A percentile compares a stretch with the other conserved stretches of the same genome.
Evolutionary conservation across 2,888 invertebrate genomes (phyloP).

Genomic region (Rotaria macrura): DNA sequence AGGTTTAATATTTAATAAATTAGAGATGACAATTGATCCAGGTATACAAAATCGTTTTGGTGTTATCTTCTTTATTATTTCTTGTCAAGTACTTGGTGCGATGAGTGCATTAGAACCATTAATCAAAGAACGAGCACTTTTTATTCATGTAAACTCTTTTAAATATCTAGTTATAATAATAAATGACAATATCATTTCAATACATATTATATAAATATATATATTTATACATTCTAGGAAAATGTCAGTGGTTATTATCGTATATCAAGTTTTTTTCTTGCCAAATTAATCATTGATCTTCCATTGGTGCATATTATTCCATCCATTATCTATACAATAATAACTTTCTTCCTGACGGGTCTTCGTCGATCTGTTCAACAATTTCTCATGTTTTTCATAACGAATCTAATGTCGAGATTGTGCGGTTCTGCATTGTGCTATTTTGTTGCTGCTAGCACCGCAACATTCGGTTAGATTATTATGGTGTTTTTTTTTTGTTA

Average conservation of each 20-base stretch:
- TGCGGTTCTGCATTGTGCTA: not conserved
- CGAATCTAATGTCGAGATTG: not conserved
- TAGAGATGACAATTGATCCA: constrained; percentile 39
- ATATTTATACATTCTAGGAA: constrained; percentile 37
- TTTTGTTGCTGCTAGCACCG: not conserved
- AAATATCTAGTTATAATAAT: constrained; percentile 13
- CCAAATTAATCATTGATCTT: constrained; percentile 47
- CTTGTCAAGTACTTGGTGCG: constrained; percentile 49
- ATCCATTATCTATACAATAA: constrained; percentile 40
- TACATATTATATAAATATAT: no score
- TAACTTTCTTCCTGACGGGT: constrained; percentile 47
- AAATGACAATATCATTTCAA: not conserved
- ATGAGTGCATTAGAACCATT: constrained; percentile 48
- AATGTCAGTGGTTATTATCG: constrained; percentile 49
- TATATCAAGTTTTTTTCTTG: constrained; percentile 45
- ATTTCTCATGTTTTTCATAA: not conserved
- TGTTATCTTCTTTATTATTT: constrained; percentile 49
- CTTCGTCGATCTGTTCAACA: not conserved
- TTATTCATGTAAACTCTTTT: constrained; percentile 42
- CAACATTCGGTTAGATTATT: not conserved
- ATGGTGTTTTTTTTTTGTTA: no score
- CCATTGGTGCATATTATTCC: constrained; percentile 44
- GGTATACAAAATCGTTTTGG: constrained; percentile 48
- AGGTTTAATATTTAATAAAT: constrained; percentile 46
- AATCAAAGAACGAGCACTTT: constrained; percentile 47